These are phyloP conservation scores for Meliscaeva auricollis DNA, from an alignment of 2,888 invertebrate genomes.

Conservation along the genomic window DNA sequence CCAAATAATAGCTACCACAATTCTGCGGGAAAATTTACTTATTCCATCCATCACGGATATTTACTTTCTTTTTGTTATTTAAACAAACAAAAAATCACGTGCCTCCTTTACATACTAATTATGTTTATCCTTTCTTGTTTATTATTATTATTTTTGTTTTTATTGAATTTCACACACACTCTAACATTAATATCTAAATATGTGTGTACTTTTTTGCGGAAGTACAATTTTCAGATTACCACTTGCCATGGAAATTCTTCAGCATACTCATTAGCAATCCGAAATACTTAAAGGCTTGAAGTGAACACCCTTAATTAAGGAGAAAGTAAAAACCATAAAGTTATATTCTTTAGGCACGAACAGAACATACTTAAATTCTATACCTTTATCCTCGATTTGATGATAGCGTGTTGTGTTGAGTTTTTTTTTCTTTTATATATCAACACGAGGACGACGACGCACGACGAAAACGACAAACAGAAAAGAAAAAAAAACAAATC, in stretches of 20 bases:
- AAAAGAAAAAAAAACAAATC: constrained; percentile 35
- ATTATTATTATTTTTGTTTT: not conserved
- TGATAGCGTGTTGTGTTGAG: constrained; percentile 17
- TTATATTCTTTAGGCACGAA: constrained; percentile 29
- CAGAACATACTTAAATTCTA: not conserved
- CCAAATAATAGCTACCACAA: not conserved
- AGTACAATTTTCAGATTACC: constrained; percentile 39
- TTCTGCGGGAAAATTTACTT: not conserved
- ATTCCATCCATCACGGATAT: not conserved
- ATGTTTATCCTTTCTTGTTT: not conserved
- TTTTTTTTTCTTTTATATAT: not conserved
- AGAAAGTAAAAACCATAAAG: constrained; percentile 6
- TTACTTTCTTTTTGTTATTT: not conserved
- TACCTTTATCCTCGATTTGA: not conserved
- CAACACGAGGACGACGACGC: too few relatives aligned
- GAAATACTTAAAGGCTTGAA: constrained; percentile 14
- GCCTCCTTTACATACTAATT: constrained; percentile 15
- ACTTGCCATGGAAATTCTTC: constrained; percentile 34
- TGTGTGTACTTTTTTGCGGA: constrained; percentile 8
- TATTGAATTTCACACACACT: constrained; percentile 3
- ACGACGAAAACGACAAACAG: not conserved
- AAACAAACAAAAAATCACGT: constrained; percentile 26
- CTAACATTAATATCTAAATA: too few relatives aligned
- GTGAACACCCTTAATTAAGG: constrained; percentile 47
- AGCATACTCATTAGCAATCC: constrained; percentile 32